phyloP scores from a whole-genome alignment of 2,797 vertebrate species.

The Sebastolobus altivelis region DNA sequence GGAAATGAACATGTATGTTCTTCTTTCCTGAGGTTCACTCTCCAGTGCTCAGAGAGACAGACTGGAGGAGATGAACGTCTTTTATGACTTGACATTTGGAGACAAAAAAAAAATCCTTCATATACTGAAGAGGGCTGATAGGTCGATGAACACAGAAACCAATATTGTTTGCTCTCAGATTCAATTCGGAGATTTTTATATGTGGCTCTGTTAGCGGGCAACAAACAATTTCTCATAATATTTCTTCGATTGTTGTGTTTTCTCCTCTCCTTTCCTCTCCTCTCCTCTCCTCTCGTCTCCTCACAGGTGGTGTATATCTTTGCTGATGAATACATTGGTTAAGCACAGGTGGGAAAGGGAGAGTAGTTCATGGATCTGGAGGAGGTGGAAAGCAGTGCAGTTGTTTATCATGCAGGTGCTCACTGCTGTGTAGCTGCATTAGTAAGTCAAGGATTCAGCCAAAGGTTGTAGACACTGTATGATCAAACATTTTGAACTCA shows the following conservation, averaged over 20 bases:
- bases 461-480: not conserved
- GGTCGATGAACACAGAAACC: conserved; percentile 50
- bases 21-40: not conserved
- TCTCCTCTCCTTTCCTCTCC: no score
- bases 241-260: not conserved
- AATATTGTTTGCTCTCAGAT: conserved; percentile 49
- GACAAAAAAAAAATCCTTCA: conserved; percentile 17
- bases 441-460: conserved; percentile 5
- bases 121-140: conserved; percentile 8
- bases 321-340: conserved; percentile 9
- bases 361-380: conserved; percentile 8
- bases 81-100: conserved; percentile 53
- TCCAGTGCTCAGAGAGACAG: not conserved
- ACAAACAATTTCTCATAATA: conserved; percentile 36
- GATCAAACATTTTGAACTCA: not conserved
- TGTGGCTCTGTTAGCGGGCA: conserved; percentile 32
- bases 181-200: conserved; percentile 35
- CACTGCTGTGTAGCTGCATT: conserved; percentile 2
- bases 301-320: conserved; percentile 23
- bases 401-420: conserved; percentile 8
- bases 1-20: not conserved
- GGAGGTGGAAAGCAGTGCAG: conserved; percentile 10
- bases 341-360: conserved; percentile 21
- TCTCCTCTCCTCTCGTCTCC: not conserved
- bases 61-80: conserved; percentile 17